Evolutionary conservation across 2,113 vertebrate species (phyloP).

Genomic region (Scalopus aquaticus): DNA sequence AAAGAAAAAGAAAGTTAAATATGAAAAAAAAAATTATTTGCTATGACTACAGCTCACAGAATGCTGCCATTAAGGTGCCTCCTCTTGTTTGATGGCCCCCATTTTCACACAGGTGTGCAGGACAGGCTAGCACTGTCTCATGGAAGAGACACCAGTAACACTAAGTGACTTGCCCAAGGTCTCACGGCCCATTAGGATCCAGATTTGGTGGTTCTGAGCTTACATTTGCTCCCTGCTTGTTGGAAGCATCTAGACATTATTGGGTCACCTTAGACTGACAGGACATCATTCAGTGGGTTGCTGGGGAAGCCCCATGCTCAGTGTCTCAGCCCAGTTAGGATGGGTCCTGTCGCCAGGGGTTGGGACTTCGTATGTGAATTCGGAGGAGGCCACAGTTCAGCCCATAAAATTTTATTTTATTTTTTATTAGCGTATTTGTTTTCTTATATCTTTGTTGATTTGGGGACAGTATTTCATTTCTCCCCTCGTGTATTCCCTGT

Average conservation of each 20-base stretch:
- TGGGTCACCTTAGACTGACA: too few relatives aligned
- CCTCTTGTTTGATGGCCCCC: neutral
- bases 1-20: neutral
- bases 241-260: neutral
- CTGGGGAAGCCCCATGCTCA: neutral
- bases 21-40: conserved; percentile 29
- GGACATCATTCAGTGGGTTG: fast-evolving
- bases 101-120: neutral
- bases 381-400: neutral
- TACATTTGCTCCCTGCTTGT: neutral
- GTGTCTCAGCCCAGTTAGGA: neutral
- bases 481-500: too few relatives aligned
- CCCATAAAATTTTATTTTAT: too few relatives aligned
- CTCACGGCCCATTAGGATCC: neutral
- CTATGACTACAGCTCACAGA: neutral
- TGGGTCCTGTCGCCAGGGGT: neutral
- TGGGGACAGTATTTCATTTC: too few relatives aligned
- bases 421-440: too few relatives aligned
- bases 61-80: neutral
- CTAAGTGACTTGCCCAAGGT: neutral
- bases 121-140: neutral
- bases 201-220: neutral
- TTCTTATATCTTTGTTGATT: too few relatives aligned
- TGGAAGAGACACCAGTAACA: neutral
- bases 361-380: neutral